Conservation (phyloP, 1,140 invertebrate genomes). For the Archivesica marissinica region DNA sequence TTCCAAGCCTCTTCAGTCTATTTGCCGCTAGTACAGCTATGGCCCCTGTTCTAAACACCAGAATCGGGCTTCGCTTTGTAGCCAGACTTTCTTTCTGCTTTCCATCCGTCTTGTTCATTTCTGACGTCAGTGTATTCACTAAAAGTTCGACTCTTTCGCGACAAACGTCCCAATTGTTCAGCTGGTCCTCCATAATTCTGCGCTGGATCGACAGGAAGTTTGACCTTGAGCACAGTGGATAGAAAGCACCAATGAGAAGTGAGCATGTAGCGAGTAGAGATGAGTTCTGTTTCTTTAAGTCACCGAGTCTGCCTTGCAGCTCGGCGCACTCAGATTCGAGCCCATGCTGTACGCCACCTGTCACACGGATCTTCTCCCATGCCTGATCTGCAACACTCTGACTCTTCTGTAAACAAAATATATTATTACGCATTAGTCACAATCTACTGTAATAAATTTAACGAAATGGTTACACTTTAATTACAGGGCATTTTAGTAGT, state of each 20-base stretch:
- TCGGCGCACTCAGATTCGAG: conserved; percentile 78
- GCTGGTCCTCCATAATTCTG: conserved; percentile 77
- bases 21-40: conserved; percentile 81
- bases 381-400: conserved; percentile 81
- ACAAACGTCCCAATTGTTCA: conserved; percentile 75
- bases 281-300: conserved; percentile 71
- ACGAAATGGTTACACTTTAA: no score
- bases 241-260: conserved; percentile 79
- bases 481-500: no score
- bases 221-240: conserved; percentile 76
- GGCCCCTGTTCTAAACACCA: conserved; percentile 77
- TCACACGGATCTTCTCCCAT: conserved; percentile 81
- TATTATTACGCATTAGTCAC: no score
- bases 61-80: conserved; percentile 67
- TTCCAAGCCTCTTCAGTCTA: conserved; percentile 70
- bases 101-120: conserved; percentile 66
- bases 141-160: conserved; percentile 75
- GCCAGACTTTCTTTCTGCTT: conserved; percentile 60
- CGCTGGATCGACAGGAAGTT: conserved; percentile 74
- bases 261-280: conserved; percentile 76
- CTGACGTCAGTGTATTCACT: conserved; percentile 73
- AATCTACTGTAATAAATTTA: no score
- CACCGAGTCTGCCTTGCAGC: conserved; percentile 69
- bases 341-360: conserved; percentile 78
- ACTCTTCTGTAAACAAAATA: conserved; percentile 76